A percentile compares a stretch with the other conserved stretches of the same genome.
Evolutionary conservation across 2,113 vertebrate species (phyloP).

Genomic region (Neogobius melanostomus): DNA sequence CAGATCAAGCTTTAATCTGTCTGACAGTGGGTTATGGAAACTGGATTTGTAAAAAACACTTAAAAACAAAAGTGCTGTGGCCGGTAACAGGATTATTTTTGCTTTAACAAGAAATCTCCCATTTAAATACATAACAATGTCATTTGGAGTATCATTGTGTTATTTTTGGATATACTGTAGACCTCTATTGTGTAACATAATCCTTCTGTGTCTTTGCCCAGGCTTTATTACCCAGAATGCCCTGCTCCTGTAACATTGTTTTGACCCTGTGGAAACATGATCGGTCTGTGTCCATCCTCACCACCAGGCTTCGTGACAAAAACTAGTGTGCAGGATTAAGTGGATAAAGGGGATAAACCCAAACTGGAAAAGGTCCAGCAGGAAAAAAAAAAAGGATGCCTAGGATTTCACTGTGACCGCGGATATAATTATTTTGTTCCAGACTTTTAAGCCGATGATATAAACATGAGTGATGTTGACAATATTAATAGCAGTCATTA

Average conservation of each 20-base stretch:
- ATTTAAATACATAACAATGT: neutral
- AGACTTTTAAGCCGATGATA: neutral
- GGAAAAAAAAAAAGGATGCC: conserved; percentile 30
- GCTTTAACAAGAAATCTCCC: neutral
- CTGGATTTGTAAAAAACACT: neutral
- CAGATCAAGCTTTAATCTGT: neutral
- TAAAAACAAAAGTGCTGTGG: neutral
- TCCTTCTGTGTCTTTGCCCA: conserved; percentile 26
- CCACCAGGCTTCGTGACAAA: conserved; percentile 57
- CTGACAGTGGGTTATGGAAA: neutral
- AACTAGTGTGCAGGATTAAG: conserved; percentile 57
- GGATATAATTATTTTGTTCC: conserved; percentile 10
- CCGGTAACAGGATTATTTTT: neutral
- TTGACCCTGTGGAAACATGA: conserved; percentile 52
- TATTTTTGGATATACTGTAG: neutral
- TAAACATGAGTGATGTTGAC: neutral
- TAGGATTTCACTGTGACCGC: conserved; percentile 7
- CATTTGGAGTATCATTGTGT: neutral
- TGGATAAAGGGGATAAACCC: conserved; percentile 46
- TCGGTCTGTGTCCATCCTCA: conserved; percentile 36
- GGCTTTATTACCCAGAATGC: conserved; percentile 34
- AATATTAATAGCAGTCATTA: conserved; percentile 1
- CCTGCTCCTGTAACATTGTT: conserved; percentile 45
- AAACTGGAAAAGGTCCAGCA: conserved; percentile 28
- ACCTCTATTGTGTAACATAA: conserved; percentile 18